phyloP scores from a whole-genome alignment of 2,888 invertebrate species.

The Hydraecia micacea region DNA sequence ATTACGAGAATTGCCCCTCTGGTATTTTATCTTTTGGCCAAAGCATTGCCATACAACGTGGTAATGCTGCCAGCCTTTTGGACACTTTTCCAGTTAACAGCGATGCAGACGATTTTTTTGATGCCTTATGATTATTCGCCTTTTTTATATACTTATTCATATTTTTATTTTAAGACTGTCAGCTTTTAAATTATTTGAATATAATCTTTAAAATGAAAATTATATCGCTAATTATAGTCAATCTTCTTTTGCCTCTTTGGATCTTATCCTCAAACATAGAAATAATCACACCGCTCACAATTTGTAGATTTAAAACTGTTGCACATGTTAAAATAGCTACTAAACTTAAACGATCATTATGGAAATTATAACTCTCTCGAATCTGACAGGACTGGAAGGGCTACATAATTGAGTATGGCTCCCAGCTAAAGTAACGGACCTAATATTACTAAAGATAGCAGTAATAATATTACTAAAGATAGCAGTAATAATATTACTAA shows the following conservation, averaged over 20 bases:
- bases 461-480: too few relatives aligned
- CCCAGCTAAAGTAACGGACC: constrained; percentile 51
- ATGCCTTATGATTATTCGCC: neutral
- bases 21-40: neutral
- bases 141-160: neutral
- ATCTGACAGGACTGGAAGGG: constrained; percentile 39
- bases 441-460: constrained; percentile 45
- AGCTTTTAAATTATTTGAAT: neutral
- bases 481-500: constrained; percentile 50
- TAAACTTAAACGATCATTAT: constrained; percentile 45
- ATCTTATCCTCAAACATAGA: neutral
- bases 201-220: neutral
- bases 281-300: neutral
- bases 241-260: neutral
- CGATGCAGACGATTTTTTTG: neutral
- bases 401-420: constrained; percentile 40
- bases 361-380: constrained; percentile 53
- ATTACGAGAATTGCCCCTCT: too few relatives aligned
- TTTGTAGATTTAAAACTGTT: neutral
- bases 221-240: neutral
- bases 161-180: neutral
- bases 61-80: neutral
- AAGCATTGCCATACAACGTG: neutral
- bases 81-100: neutral
- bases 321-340: constrained; percentile 18